phyloP scores from a whole-genome alignment of 2,888 invertebrate genomes.

The Pocota personata region DNA sequence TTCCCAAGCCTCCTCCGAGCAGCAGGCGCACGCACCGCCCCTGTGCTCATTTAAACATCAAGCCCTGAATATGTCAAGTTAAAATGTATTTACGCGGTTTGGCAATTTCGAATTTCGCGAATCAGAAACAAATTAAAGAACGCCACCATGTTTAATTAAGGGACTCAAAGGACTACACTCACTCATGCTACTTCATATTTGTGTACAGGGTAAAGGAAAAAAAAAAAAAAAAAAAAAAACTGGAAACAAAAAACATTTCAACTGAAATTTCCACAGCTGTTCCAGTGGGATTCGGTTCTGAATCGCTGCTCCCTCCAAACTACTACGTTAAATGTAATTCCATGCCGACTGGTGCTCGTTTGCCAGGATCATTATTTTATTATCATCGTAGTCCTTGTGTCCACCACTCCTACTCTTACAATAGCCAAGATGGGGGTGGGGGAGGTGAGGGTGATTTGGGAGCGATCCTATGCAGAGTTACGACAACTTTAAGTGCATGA shows the following conservation, averaged over 20 bases:
- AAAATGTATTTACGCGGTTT: slow-evolving; percentile 46
- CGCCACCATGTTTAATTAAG: slow-evolving; percentile 44
- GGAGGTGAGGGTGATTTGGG: background rate
- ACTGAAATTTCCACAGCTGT: slow-evolving; percentile 30
- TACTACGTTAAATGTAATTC: slow-evolving; percentile 1
- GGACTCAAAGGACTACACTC: slow-evolving; percentile 12
- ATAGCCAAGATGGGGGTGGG: background rate
- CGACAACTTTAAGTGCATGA: slow-evolving; percentile 42
- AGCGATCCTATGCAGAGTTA: slow-evolving; percentile 2
- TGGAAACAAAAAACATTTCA: background rate
- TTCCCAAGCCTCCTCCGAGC: background rate
- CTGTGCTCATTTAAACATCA: slow-evolving; percentile 21
- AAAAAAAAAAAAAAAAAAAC: background rate
- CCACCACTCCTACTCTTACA: background rate
- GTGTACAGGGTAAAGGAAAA: background rate
- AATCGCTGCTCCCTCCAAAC: background rate
- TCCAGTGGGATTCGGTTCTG: background rate
- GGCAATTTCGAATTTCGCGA: slow-evolving; percentile 39
- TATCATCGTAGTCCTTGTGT: slow-evolving; percentile 35
- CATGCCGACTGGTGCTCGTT: slow-evolving; percentile 10
- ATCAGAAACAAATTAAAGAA: slow-evolving; percentile 53
- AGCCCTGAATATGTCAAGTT: slow-evolving; percentile 27
- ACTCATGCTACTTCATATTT: background rate
- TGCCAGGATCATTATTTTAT: slow-evolving; percentile 40
- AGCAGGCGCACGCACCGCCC: background rate